phyloP scores from a whole-genome alignment of 2,113 vertebrate genomes.

The Nanorana parkeri region DNA sequence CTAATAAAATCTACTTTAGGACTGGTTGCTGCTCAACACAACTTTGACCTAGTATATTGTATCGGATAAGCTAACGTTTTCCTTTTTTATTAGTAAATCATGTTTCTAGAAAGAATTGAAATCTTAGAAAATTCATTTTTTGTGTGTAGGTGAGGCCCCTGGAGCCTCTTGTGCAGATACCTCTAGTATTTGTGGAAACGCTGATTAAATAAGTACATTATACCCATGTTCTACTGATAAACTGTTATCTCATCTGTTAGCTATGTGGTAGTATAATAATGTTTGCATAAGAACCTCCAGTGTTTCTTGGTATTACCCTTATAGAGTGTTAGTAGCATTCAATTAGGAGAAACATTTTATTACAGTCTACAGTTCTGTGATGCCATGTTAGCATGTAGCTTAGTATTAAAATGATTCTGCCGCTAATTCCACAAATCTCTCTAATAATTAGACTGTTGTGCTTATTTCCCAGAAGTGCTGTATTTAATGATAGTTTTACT shows the following conservation, averaged over 20 bases:
- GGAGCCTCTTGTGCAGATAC: no score
- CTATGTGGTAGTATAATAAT: not conserved
- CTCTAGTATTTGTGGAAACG: not conserved
- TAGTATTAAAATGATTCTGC: not conserved
- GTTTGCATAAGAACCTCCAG: not conserved
- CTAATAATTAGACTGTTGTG: not conserved
- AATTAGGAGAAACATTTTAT: no score
- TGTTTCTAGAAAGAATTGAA: no score
- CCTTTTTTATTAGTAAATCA: no score
- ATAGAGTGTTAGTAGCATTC: not conserved
- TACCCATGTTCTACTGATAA: not conserved
- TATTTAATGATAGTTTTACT: conserved; percentile 19
- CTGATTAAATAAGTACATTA: not conserved
- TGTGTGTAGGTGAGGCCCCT: no score
- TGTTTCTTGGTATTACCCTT: not conserved
- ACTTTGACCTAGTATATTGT: no score
- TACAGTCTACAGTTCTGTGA: no score
- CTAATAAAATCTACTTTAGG: no score
- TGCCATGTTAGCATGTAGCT: no score
- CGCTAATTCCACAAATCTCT: not conserved
- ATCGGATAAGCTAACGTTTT: no score
- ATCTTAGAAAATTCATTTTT: not conserved
- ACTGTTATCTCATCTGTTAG: not conserved
- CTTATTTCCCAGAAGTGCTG: not conserved
- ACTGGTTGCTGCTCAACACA: no score